These are phyloP conservation scores for Tenrec ecaudatus DNA, from an alignment of 2,113 vertebrate genomes.

Conservation along the genomic window DNA sequence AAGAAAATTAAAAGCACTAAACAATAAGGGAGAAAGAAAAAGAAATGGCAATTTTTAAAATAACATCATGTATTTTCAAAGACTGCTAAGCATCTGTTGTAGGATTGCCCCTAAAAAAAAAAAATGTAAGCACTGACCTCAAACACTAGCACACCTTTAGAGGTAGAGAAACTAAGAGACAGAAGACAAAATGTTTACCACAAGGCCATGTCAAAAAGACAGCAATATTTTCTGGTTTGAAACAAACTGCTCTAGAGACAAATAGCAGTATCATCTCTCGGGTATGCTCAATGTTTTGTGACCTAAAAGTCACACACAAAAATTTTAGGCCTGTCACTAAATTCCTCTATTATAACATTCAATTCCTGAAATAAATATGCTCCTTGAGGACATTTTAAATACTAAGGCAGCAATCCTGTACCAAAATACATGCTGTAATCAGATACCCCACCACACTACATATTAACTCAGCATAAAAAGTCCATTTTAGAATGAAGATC, in stretches of 20 bases:
- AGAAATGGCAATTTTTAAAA: constrained; percentile 50
- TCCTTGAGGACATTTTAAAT: constrained; percentile 76
- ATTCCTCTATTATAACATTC: constrained; percentile 70
- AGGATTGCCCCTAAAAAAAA: constrained; percentile 15
- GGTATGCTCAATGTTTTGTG: constrained; percentile 14
- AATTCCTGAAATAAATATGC: constrained; percentile 77
- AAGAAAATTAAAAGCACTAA: constrained; percentile 16
- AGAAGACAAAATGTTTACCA: constrained; percentile 49
- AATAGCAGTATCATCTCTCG: not conserved
- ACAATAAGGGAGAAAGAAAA: not conserved
- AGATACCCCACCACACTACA: constrained; percentile 63
- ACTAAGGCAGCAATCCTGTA: constrained; percentile 66
- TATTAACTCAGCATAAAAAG: constrained; percentile 70
- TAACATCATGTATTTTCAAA: constrained; percentile 41
- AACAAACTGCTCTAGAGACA: not conserved
- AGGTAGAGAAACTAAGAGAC: constrained; percentile 51
- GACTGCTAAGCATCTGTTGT: constrained; percentile 17
- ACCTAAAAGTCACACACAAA: constrained; percentile 44
- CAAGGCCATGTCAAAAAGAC: constrained; percentile 10
- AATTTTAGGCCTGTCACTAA: constrained; percentile 52
- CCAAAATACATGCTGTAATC: constrained; percentile 71
- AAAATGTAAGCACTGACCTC: constrained; percentile 7
- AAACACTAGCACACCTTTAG: constrained; percentile 29
- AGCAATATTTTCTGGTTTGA: constrained; percentile 17
- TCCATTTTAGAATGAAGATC: constrained; percentile 74